Base-by-base conservation (phyloP, 2,888 invertebrate species). In the Limnephilus marmoratus region DNA sequence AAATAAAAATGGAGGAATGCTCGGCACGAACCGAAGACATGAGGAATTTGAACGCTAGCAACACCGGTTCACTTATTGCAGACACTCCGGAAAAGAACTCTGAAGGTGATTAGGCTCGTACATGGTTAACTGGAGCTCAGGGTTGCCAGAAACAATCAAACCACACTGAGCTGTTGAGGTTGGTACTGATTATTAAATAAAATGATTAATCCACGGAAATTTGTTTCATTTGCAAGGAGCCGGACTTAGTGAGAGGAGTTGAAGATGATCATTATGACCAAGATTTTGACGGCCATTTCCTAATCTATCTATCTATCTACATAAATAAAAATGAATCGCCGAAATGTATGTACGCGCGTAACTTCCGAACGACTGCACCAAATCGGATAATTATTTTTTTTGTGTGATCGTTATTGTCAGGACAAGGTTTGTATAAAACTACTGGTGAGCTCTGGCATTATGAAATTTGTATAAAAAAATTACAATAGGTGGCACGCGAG, bases 101-200 rank as follows among this genome's bases (percentile, higher is more conserved):
- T 83, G 83, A 83, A 83, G 83, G 83, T 83, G 83, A 41, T 83
- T 83, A 34, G 83, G 83, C 37, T 83, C 11, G 34, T 41, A n/a
- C 83, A 83, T 41, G 83, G 37, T 34, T 83, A 34, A 41, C 24
- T 83, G 83, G 41, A 83, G 41, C 34, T 83, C 83, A 83, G 83
- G 83, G 83, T 24, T 83, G 83, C 34, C 83, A 37, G 37, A 83
- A 83, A 83, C n/a, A 83, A 83, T 37, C 3, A 83, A 68, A 68
- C 9, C 24, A 24, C 18, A 9, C 24, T 2, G 24, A 11, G 24
- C 68, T 68, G 9, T 24, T 68, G 68, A 68, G 68, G 68, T 68
- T 5, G 68, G 68, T 68, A 68, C 24, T 68, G 24, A 68, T n/a
- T 24, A 68, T 68, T 24, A n/a, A 24, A 68, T n/a, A n/a, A 68